phyloP scores from a whole-genome alignment of 1,140 invertebrate genomes.

The Zaprionus capensis region DNA sequence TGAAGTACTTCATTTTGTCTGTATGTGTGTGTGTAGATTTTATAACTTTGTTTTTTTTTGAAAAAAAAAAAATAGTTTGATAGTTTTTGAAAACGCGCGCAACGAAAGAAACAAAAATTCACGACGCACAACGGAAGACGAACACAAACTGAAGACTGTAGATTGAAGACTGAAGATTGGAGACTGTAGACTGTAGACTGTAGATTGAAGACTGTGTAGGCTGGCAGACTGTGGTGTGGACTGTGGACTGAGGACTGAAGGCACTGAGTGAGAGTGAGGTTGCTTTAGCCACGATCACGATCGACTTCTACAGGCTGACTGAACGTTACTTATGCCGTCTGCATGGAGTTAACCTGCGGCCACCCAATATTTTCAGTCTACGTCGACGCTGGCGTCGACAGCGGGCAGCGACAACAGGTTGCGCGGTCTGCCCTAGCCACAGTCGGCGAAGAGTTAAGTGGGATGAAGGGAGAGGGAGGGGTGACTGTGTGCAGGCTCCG shows the following conservation, averaged over 20 bases:
- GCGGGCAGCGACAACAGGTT: constrained; percentile 44
- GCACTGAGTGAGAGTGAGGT: constrained; percentile 25
- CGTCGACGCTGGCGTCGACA: not conserved
- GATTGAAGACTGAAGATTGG: constrained; percentile 8
- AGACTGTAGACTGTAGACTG: not conserved
- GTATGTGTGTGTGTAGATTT: constrained; percentile 23
- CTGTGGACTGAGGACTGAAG: constrained; percentile 16
- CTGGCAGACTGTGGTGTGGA: constrained; percentile 27
- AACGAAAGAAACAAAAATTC: constrained; percentile 37
- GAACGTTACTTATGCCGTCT: constrained; percentile 81
- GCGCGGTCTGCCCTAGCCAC: constrained; percentile 1
- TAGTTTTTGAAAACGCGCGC: constrained; percentile 47
- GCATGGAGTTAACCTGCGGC: constrained; percentile 80
- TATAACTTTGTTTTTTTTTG: constrained; percentile 26
- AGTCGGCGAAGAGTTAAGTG: not conserved
- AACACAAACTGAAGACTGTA: constrained; percentile 12
- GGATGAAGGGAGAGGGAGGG: not conserved
- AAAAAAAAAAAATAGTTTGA: constrained; percentile 27
- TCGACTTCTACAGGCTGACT: constrained; percentile 82
- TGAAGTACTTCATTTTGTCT: constrained; percentile 83
- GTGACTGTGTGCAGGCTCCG: constrained; percentile 16
- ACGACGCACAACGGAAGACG: constrained; percentile 25
- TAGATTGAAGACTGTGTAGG: constrained; percentile 24
- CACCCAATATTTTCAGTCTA: constrained; percentile 68
- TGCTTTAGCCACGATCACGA: constrained; percentile 73